These are phyloP conservation scores for Ficedula albicollis DNA, from an alignment of 2,797 vertebrate species.

Conservation along the genomic window DNA sequence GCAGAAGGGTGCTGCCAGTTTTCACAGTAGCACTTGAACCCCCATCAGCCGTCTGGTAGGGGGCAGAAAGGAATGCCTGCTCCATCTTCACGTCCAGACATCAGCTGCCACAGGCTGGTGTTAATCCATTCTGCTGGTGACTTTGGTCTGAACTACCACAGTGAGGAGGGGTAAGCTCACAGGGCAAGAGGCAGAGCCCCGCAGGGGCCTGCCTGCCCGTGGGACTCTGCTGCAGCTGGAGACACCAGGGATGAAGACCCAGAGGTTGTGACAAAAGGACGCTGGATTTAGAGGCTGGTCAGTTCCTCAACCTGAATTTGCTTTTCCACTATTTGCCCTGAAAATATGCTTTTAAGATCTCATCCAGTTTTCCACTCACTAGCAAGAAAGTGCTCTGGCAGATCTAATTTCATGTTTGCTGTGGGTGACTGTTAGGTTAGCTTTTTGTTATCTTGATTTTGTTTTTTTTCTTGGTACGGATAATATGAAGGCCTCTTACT, in stretches of 20 bases:
- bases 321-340: neutral
- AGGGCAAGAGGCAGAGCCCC: neutral
- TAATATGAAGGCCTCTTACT: neutral
- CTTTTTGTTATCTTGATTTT: neutral
- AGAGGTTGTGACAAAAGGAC: neutral
- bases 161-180: neutral
- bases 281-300: fast-evolving
- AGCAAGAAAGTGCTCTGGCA: neutral
- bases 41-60: neutral
- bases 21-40: neutral
- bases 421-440: neutral
- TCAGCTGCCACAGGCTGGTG: fast-evolving
- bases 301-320: neutral
- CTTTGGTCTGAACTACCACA: neutral
- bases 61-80: neutral
- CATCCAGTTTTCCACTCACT: neutral
- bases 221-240: neutral
- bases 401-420: neutral
- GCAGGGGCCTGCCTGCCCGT: fast-evolving
- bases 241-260: neutral
- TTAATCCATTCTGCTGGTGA: neutral
- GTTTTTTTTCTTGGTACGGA: neutral
- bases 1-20: neutral
- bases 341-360: neutral
- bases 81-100: neutral